Evolutionary conservation across 92 coral and sea anemone genomes (phyloP).

Genomic region (Hydrozoanthus gracilis): DNA sequence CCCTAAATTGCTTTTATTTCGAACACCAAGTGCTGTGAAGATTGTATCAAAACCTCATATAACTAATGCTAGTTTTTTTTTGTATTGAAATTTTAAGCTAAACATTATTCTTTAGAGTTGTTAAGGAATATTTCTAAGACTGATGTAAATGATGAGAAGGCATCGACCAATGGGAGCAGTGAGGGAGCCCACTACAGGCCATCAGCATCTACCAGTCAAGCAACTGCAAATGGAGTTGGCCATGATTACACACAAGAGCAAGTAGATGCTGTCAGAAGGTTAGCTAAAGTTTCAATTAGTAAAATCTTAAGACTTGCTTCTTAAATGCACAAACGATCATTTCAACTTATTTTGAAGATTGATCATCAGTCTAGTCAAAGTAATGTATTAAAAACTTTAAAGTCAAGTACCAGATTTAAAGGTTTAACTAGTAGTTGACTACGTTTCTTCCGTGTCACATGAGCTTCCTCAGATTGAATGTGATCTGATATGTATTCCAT

Average conservation of each 20-base stretch:
- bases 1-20: too few species aligned
- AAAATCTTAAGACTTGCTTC: neutral
- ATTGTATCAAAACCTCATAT: too few species aligned
- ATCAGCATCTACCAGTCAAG: conserved; percentile 43
- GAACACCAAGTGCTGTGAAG: too few species aligned
- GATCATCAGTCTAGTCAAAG: too few species aligned
- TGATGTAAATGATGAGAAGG: conserved; percentile 48
- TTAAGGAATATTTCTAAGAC: conserved; percentile 21
- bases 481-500: too few species aligned
- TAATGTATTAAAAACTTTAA: too few species aligned
- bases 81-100: neutral
- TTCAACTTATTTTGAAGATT: too few species aligned
- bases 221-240: conserved; percentile 47
- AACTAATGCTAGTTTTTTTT: too few species aligned
- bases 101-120: conserved; percentile 13
- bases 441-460: too few species aligned
- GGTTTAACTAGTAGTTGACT: too few species aligned
- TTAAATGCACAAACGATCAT: neutral
- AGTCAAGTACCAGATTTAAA: too few species aligned
- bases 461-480: too few species aligned
- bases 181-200: conserved; percentile 68
- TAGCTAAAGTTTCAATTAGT: neutral
- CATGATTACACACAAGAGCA: conserved; percentile 88
- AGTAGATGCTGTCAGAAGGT: conserved; percentile 91
- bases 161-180: conserved; percentile 37